Evolutionary conservation across 2,113 vertebrate genomes (phyloP).

Genomic region (Bos indicus): DNA sequence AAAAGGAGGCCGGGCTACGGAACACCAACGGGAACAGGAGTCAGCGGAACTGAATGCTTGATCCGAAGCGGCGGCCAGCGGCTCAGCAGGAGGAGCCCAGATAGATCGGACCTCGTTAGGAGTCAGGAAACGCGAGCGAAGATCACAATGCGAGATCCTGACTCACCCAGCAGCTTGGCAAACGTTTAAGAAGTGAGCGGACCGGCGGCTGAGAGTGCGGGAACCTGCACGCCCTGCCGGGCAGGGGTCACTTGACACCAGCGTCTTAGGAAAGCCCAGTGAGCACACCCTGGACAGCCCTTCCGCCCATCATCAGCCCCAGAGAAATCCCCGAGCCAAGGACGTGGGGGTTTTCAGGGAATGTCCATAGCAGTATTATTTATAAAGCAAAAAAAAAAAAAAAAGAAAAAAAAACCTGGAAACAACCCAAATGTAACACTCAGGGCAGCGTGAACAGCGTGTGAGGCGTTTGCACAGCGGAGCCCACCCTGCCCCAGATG

Average conservation of each 20-base stretch:
- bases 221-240: rapidly evolving
- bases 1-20: background rate
- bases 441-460: rapidly evolving
- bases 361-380: background rate
- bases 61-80: background rate
- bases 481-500: rapidly evolving
- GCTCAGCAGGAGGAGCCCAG: background rate
- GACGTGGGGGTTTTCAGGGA: background rate
- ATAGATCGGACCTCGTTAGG: background rate
- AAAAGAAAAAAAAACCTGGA: background rate
- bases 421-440: background rate
- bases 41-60: background rate
- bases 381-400: background rate
- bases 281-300: too few relatives aligned
- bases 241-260: rapidly evolving
- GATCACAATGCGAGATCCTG: background rate
- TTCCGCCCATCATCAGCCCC: background rate
- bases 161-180: background rate
- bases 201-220: background rate
- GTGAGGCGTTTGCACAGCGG: too few relatives aligned
- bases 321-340: background rate
- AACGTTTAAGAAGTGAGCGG: background rate
- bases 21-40: background rate
- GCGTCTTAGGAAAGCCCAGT: background rate
- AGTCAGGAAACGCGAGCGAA: background rate